A percentile compares a stretch with the other conserved stretches of the same genome.
These are phyloP conservation scores for Plumapathes pennacea DNA, from an alignment of 92 coral and sea anemone species.

Conservation along the genomic window DNA sequence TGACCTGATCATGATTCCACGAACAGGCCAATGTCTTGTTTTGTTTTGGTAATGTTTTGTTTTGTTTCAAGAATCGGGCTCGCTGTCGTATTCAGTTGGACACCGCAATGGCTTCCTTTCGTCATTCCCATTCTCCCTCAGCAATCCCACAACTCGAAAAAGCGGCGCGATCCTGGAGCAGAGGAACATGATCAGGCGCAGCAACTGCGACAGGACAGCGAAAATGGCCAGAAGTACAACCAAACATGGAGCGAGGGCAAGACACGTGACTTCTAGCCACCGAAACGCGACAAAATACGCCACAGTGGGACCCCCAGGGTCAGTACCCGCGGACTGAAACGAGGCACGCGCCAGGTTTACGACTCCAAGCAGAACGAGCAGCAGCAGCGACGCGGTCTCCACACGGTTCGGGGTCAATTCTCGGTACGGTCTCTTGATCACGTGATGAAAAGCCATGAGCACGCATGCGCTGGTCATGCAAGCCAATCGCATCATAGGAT, in stretches of 20 bases:
- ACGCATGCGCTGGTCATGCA: slow-evolving; percentile 42
- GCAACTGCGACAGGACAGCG: slow-evolving; percentile 24
- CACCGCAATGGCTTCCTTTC: too few species aligned
- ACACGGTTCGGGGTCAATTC: slow-evolving; percentile 18
- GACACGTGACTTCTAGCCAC: slow-evolving; percentile 30
- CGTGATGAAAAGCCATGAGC: slow-evolving; percentile 28
- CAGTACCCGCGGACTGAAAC: slow-evolving; percentile 17
- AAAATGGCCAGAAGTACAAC: slow-evolving; percentile 5
- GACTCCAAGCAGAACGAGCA: slow-evolving; percentile 16
- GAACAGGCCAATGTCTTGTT: too few species aligned
- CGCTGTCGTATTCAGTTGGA: too few species aligned
- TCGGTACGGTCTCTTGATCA: slow-evolving; percentile 31
- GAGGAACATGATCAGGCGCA: slow-evolving; percentile 9
- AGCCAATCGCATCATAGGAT: slow-evolving; percentile 38
- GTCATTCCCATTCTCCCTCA: too few species aligned
- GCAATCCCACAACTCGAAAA: too few species aligned
- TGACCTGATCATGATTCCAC: too few species aligned
- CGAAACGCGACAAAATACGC: slow-evolving; percentile 14
- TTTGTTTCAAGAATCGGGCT: too few species aligned
- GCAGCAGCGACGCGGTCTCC: slow-evolving; percentile 18
- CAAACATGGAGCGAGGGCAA: slow-evolving; percentile 39
- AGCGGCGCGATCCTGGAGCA: too few species aligned
- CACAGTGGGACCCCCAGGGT: slow-evolving; percentile 13
- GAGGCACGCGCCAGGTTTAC: slow-evolving; percentile 34
- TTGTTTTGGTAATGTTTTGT: too few species aligned